Conservation (phyloP, 2,113 vertebrate genomes). For the Ophiodon elongatus region DNA sequence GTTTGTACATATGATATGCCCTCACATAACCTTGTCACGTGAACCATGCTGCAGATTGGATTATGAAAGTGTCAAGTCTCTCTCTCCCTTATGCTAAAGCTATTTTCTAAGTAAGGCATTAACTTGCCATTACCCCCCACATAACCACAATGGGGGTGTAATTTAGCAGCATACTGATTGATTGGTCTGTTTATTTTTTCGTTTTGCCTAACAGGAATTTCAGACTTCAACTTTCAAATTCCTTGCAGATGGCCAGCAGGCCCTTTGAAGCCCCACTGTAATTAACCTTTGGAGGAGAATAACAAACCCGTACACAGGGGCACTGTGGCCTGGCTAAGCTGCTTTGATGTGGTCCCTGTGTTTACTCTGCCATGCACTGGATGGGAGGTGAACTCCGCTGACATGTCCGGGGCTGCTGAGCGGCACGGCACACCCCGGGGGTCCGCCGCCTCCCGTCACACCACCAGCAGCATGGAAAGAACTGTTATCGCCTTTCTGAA, state of each 20-base stretch:
- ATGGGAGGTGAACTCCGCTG: conserved; percentile 60
- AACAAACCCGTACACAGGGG: conserved; percentile 71
- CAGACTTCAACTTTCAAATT: conserved; percentile 71
- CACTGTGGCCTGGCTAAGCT: conserved; percentile 47
- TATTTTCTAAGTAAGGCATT: conserved; percentile 70
- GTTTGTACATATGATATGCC: conserved; percentile 9
- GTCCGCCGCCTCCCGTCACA: conserved; percentile 21
- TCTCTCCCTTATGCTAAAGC: conserved; percentile 54
- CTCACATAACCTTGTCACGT: conserved; percentile 45
- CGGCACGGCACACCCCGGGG: conserved; percentile 31
- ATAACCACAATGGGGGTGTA: conserved; percentile 58
- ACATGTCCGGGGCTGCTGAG: conserved; percentile 53
- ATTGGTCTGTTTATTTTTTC: conserved; percentile 77
- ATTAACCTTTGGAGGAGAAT: conserved; percentile 80
- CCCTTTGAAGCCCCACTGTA: conserved; percentile 72
- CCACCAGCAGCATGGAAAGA: conserved; percentile 37
- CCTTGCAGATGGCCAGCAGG: conserved; percentile 75
- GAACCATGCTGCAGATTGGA: conserved; percentile 37
- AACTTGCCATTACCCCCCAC: conserved; percentile 72
- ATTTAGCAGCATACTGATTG: conserved; percentile 71
- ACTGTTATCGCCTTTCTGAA: conserved; percentile 60
- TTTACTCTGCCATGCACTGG: conserved; percentile 61
- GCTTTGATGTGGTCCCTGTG: conserved; percentile 77
- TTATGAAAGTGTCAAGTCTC: conserved; percentile 58
- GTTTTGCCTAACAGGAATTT: conserved; percentile 72